These are phyloP conservation scores for Aurelia aurita DNA, from an alignment of 30 jellyfish, hydroid and myxozoan genomes.

Conservation along the genomic window DNA sequence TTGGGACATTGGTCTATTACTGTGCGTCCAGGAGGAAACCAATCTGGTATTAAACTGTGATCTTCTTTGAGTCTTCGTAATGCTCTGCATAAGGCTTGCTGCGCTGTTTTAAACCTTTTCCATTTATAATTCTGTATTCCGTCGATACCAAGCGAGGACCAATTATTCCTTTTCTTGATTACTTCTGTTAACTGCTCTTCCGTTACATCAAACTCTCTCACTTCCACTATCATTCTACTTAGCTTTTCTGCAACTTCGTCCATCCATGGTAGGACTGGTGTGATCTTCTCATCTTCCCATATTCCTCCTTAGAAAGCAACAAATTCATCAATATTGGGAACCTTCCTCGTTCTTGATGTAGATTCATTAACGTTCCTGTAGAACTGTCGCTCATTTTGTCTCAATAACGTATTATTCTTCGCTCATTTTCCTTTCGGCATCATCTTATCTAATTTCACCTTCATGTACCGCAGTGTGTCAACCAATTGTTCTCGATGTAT, in stretches of 20 bases:
- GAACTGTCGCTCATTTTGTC: slow-evolving; percentile 7
- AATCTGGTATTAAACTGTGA: background rate
- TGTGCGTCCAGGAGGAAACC: slow-evolving; percentile 16
- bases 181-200: slow-evolving; percentile 14
- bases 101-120: background rate
- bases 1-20: background rate
- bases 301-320: background rate
- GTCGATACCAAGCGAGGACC: slow-evolving; percentile 31
- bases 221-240: slow-evolving; percentile 18
- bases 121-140: slow-evolving; percentile 24
- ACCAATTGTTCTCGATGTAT: background rate
- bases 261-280: slow-evolving; percentile 23
- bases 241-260: slow-evolving; percentile 34
- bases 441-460: background rate
- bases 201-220: slow-evolving; percentile 24
- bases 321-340: background rate
- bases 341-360: background rate
- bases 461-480: slow-evolving; percentile 3
- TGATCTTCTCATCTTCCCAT: slow-evolving; percentile 22
- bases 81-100: no score
- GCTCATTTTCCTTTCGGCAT: slow-evolving; percentile 2
- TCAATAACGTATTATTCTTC: slow-evolving; percentile 4
- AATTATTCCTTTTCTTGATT: slow-evolving; percentile 24
- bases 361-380: slow-evolving; percentile 22
- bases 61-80: background rate